Conservation (phyloP, 2,888 invertebrate species). For the Athripsodes cinereus region DNA sequence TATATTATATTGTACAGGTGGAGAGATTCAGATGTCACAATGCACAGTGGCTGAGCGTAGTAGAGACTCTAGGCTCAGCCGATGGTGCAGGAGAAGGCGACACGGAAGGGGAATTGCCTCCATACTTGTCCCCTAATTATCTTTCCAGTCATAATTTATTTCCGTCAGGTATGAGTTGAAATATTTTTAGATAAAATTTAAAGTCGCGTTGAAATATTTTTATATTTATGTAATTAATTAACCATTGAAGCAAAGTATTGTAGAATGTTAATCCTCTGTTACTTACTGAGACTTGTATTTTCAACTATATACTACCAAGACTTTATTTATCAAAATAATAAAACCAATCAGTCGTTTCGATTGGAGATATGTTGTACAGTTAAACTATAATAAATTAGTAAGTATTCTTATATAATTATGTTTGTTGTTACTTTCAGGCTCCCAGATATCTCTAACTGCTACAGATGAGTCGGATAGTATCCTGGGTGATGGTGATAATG, state of each 20-base stretch:
- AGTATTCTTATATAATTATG: too few species aligned
- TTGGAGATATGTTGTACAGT: neutral
- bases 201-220: too few species aligned
- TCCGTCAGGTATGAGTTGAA: constrained; percentile 45
- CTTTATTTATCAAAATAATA: neutral
- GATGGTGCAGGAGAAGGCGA: constrained; percentile 47
- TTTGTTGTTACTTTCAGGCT: constrained; percentile 41
- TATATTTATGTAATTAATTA: too few species aligned
- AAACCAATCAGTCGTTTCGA: neutral
- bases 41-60: constrained; percentile 97
- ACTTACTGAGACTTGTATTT: too few species aligned
- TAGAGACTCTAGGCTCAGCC: constrained; percentile 64
- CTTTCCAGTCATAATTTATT: constrained; percentile 48
- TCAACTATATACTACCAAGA: too few species aligned
- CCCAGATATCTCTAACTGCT: constrained; percentile 46
- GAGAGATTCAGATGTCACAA: constrained; percentile 98
- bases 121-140: constrained; percentile 70
- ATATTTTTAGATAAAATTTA: too few species aligned
- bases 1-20: constrained; percentile 37
- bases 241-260: too few species aligned
- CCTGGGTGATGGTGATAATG: constrained; percentile 31
- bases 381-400: neutral
- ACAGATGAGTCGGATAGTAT: constrained; percentile 46
- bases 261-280: too few species aligned
- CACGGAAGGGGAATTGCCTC: constrained; percentile 63